phyloP scores from a whole-genome alignment of 1,140 invertebrate genomes.

The Archivesica marissinica region DNA sequence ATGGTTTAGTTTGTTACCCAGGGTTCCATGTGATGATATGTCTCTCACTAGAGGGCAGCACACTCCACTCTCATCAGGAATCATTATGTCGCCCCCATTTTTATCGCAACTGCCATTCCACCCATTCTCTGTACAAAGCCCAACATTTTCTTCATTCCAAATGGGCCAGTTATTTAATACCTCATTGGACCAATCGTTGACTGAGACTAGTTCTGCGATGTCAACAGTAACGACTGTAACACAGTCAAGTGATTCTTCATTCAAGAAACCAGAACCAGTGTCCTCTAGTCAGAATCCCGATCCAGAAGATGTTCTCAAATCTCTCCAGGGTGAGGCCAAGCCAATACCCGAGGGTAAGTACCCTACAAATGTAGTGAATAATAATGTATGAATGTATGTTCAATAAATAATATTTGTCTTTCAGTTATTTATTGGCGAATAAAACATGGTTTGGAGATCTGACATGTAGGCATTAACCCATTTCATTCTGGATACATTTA shows the following conservation, averaged over 20 bases:
- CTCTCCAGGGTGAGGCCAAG: constrained; percentile 73
- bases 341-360: constrained; percentile 78
- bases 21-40: constrained; percentile 87
- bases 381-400: no score
- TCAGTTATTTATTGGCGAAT: no score
- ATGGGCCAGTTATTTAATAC: constrained; percentile 70
- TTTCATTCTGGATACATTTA: no score
- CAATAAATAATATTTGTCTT: no score
- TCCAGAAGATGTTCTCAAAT: constrained; percentile 69
- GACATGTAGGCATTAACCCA: no score
- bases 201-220: constrained; percentile 28
- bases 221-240: constrained; percentile 59
- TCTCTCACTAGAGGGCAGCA: constrained; percentile 77
- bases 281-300: constrained; percentile 60
- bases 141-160: constrained; percentile 76
- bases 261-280: constrained; percentile 76
- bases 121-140: constrained; percentile 73
- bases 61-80: constrained; percentile 59
- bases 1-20: constrained; percentile 88
- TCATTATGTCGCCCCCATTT: constrained; percentile 76
- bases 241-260: constrained; percentile 62
- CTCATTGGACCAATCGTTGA: constrained; percentile 37
- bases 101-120: constrained; percentile 87
- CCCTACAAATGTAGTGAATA: no score
- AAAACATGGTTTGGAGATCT: no score